Conservation (phyloP, 2,113 vertebrate genomes). For the Penelope pileata region DNA sequence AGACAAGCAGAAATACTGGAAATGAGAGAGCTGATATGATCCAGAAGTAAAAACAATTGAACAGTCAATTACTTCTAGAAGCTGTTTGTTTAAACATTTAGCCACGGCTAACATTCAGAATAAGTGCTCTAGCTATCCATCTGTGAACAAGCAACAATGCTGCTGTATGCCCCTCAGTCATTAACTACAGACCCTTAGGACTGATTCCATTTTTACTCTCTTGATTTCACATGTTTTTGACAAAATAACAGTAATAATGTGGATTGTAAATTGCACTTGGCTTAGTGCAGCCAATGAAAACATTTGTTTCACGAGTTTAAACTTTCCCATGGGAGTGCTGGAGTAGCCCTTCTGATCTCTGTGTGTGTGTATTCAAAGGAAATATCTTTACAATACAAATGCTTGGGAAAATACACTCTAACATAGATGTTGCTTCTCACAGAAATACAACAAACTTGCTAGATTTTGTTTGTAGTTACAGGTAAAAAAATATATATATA, state of each 20-base stretch:
- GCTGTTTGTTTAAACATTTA: conserved; percentile 53
- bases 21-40: neutral
- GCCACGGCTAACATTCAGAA: neutral
- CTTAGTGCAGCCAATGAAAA: conserved; percentile 44
- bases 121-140: neutral
- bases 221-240: conserved; percentile 19
- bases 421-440: neutral
- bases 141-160: conserved; percentile 39
- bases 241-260: conserved; percentile 1
- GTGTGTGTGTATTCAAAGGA: conserved; percentile 27
- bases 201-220: neutral
- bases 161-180: neutral
- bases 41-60: conserved; percentile 34
- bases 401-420: conserved; percentile 39
- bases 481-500: neutral
- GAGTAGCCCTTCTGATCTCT: conserved; percentile 36
- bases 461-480: neutral
- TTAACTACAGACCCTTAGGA: conserved; percentile 17
- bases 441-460: neutral
- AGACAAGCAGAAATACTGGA: neutral
- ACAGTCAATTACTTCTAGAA: conserved; percentile 57
- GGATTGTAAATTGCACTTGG: conserved; percentile 1
- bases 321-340: conserved; percentile 64
- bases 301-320: conserved; percentile 52
- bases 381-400: conserved; percentile 56